These are phyloP conservation scores for Lymantria monacha DNA, from an alignment of 2,888 invertebrate species.

Conservation along the genomic window DNA sequence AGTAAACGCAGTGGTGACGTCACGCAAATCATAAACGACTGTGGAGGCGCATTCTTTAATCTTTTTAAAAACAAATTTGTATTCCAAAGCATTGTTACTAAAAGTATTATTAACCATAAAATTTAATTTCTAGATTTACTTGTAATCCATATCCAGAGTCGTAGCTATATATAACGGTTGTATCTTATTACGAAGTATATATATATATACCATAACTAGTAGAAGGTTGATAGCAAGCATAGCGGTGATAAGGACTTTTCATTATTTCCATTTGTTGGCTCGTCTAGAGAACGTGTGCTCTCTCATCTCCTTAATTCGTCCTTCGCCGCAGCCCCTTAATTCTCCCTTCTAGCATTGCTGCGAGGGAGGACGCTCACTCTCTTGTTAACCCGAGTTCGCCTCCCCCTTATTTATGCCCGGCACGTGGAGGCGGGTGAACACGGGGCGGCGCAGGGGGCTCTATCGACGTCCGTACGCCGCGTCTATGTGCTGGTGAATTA, in stretches of 20 bases:
- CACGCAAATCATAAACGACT: conserved; percentile 49
- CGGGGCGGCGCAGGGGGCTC: conserved; percentile 47
- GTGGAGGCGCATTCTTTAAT: conserved; percentile 25
- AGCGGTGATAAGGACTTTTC: conserved; percentile 34
- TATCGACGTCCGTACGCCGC: conserved; percentile 66
- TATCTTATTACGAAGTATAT: too few relatives aligned
- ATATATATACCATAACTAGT: neutral
- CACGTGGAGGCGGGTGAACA: conserved; percentile 51
- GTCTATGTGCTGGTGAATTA: conserved; percentile 78
- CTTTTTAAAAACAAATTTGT: neutral
- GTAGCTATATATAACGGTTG: too few relatives aligned
- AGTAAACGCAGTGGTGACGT: conserved; percentile 71
- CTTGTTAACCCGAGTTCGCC: conserved; percentile 76
- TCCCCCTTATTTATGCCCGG: conserved; percentile 78
- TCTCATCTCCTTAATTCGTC: conserved; percentile 83
- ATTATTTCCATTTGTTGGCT: conserved; percentile 71
- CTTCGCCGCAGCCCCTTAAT: conserved; percentile 80
- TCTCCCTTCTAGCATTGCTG: conserved; percentile 67
- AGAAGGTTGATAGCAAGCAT: conserved; percentile 16
- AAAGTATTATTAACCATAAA: too few relatives aligned
- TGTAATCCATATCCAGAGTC: too few relatives aligned
- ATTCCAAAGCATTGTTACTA: too few relatives aligned
- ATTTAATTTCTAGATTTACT: too few relatives aligned
- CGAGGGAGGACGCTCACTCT: conserved; percentile 68
- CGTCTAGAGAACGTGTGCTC: conserved; percentile 80